Evolutionary conservation across 2,888 invertebrate genomes (phyloP), one percentile per base, ranked within the genome.

Genomic region (Lepidocyrtoides sp.): DNA sequence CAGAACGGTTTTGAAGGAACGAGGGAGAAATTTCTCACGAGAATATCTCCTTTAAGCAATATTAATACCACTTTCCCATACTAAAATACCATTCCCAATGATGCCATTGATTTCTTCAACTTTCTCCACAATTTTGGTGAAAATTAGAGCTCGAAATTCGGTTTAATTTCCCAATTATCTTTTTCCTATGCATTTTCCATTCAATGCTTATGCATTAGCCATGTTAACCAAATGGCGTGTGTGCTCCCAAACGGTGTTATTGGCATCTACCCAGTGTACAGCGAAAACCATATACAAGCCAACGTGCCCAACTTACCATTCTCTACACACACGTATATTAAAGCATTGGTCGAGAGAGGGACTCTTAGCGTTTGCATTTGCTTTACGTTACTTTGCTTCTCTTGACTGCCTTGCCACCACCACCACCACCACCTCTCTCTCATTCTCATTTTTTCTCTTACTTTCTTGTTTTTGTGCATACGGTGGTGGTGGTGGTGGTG

Each of bases 281-380:
- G 81, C 57, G 57, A 41, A 89, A 82, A 48, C 66, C 57, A 79
- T 66, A 41, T 72, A 54, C 17, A n/a, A n/a, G n/a, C 20, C 12
- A 32, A 44, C 23, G 12, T 44, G 41, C 17, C 44, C 54, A 29
- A 44, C 4, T 32, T 72, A 41, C 51, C n/a, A 2, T 36, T 36
- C 44, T 81, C 29, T 63, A 29, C 63, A 63, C 23, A 23, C 63
- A 79, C 87, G 88, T 89, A 57, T 72, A 82, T 89, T 69, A 23
- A 82, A 44, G 81, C 88, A 87, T 66, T 79, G 66, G 87, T 79
- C 88, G 72, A 89, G 82, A 89, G 88, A 89, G 88, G 88, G 88
- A 89, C 88, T 89, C 88, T 81, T 32, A 10, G 60, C 54, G 63
- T 48, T 44, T 51, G 88, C 79, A 81, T 51, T 79, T 17, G 88